Percentiles rank a stretch among this genome's conserved stretches.
Conservation (phyloP, 2,888 invertebrate genomes). For the Drosophila macrothrix region DNA sequence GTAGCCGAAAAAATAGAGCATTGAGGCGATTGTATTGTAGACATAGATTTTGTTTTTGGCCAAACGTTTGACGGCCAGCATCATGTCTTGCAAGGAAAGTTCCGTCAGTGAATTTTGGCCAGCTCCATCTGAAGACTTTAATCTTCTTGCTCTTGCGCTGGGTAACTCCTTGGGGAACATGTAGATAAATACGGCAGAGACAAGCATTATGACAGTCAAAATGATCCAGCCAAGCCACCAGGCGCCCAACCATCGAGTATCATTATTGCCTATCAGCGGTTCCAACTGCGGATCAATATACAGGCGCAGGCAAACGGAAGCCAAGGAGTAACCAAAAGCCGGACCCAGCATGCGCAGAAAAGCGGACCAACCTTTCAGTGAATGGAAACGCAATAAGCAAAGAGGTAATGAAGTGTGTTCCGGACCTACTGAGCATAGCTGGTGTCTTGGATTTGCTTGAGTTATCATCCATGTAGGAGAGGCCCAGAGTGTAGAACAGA, state of each 20-base stretch:
- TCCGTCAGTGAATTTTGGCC: slow-evolving; percentile 14
- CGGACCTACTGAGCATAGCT: slow-evolving; percentile 87
- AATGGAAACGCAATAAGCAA: not conserved
- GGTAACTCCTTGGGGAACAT: slow-evolving; percentile 90
- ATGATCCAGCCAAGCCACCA: slow-evolving; percentile 93
- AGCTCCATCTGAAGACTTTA: slow-evolving; percentile 28
- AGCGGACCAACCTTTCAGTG: slow-evolving; percentile 87
- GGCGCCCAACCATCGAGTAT: slow-evolving; percentile 92
- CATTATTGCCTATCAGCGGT: slow-evolving; percentile 88
- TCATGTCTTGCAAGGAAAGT: slow-evolving; percentile 87
- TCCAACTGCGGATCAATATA: slow-evolving; percentile 88
- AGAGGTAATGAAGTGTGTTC: not conserved
- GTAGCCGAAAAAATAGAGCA: slow-evolving; percentile 90
- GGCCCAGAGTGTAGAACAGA: slow-evolving; percentile 88
- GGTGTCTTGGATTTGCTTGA: slow-evolving; percentile 89
- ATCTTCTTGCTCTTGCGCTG: slow-evolving; percentile 87
- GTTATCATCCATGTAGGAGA: slow-evolving; percentile 91
- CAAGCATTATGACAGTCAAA: slow-evolving; percentile 86
- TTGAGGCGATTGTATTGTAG: slow-evolving; percentile 89
- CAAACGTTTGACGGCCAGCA: slow-evolving; percentile 87
- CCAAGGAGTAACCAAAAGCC: slow-evolving; percentile 88
- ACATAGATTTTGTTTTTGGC: slow-evolving; percentile 88
- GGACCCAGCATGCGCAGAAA: slow-evolving; percentile 87
- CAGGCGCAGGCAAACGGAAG: slow-evolving; percentile 88
- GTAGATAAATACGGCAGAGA: slow-evolving; percentile 87